Evolutionary conservation across 2,797 vertebrate species (phyloP).

Genomic region (Pteronotus mesoamericanus): DNA sequence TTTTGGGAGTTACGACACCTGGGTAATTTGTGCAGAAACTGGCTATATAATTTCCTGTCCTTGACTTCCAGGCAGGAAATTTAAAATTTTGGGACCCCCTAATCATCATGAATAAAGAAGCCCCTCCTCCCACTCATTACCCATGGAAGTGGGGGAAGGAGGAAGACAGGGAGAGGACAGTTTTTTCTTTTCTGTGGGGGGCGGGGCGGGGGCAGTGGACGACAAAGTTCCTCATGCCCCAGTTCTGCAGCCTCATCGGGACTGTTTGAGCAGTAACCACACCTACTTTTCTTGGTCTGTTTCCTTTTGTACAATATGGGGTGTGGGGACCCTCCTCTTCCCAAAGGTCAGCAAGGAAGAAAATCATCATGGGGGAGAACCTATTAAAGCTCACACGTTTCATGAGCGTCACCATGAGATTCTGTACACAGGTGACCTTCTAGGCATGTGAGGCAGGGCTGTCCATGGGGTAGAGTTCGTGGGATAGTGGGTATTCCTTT

Average conservation of each 20-base stretch:
- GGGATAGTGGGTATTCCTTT: background rate
- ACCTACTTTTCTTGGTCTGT: background rate
- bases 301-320: background rate
- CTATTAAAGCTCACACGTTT: background rate
- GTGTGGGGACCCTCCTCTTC: background rate
- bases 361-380: background rate
- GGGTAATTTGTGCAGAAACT: conserved; percentile 15
- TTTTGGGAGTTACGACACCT: conserved; percentile 14
- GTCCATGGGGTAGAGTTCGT: background rate
- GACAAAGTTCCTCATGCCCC: background rate
- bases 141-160: background rate
- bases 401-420: background rate
- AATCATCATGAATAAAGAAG: background rate
- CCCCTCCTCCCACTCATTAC: background rate
- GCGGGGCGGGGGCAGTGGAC: too few species aligned
- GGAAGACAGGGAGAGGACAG: background rate
- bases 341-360: background rate
- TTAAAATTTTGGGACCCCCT: background rate
- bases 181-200: background rate
- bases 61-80: conserved; percentile 27
- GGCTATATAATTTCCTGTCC: conserved; percentile 14
- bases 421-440: background rate
- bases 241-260: background rate
- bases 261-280: background rate
- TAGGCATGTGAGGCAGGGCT: background rate